Evolutionary conservation across 2,888 invertebrate genomes (phyloP), one percentile per base, ranked within the genome.

Genomic region (Callyntrura sp.): DNA sequence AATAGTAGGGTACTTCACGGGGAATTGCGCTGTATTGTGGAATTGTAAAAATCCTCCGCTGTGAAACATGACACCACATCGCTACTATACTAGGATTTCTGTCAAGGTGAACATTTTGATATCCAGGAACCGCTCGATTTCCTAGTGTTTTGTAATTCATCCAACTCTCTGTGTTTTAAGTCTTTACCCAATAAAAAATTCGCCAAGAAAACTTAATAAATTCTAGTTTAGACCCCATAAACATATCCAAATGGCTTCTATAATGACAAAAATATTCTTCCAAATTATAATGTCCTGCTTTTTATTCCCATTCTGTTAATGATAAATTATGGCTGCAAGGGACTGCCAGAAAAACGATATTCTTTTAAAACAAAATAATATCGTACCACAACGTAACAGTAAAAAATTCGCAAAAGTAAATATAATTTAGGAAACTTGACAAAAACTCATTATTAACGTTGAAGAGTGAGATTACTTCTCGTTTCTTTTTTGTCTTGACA

Each of bases 71-170:
- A 65, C 23, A 48, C 17, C n/a, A 6, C 35, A 35, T 81, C 20
- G 51, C 12, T 25, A 48, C 48, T 79, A 57, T 35, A 35, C 3
- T 35, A 35, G 35, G 3, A 35, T 23, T 20, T 25, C 62, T 70
- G 55, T 85, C 84, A 85, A 68, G 73, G 48, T 73, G 9, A 57
- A 60, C 20, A 57, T 12, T 73, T 73, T 85, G 70, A 70, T 68
- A 48, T 73, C 73, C 84, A 35, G 35, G 35, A 35, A 35, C 35
- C 35, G 35, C 35, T 35, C 35, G 35, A 35, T 35, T 35, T 35
- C 35, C 35, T 35, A 35, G 35, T 35, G 35, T 35, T 35, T 35
- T 35, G 35, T 35, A 35, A 35, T 35, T 35, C 35, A 35, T 35
- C 6, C 35, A 35, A n/a, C n/a, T n/a, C n/a, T n/a, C n/a, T n/a